Base-by-base conservation (phyloP, 2,113 vertebrate species). In the Rhombomys opimus region DNA sequence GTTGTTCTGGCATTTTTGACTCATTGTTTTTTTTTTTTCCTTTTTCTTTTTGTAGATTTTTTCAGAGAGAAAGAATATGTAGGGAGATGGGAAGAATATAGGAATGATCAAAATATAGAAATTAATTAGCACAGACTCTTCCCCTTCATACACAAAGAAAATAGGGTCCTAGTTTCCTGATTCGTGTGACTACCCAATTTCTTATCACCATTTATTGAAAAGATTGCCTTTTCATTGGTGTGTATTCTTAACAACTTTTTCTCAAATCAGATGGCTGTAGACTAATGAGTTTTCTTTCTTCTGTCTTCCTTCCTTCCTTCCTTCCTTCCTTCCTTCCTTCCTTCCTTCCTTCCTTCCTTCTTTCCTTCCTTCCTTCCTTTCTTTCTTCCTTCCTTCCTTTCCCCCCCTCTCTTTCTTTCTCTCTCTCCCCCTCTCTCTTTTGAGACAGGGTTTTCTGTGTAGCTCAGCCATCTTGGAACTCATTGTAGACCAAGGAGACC, bases 351-450 rank as follows among this genome's bases (percentile, higher is more conserved):
- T 59, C 14, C 59, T 17, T 59, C 3, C 13, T 38, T 15, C 41
- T 65, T 50, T 15, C 14, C 7, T 17, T 5, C 17, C 5, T 5
- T 6, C 15, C 2, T 18, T 14, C 13, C 4, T 18, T 61, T 3
- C 18, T 5, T 61, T 17, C 18, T 18, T 61, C 15, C 59, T 18
- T 61, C 14, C 59, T 4, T 59, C 14, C 59, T 17, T 59, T 20
- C 18, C 23, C 20, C 18, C 32, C 7, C 14, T 0, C 32, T 8
- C 1, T 0, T 30, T 6, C 12, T 30, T 27, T 32, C 4, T 30
- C 65, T 32, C 9, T 57, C 54, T 57, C 54, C 12, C 18, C 15
- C 61, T 22, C 13, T 35, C 68, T 70, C 57, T 46, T 5, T 46
- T 57, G 57, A 57, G 12, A 57, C 46, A 57, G 54, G 54, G 1